Evolutionary conservation across 1,140 invertebrate genomes (phyloP), one percentile per base, ranked within the genome.

Genomic region (Sycophaga agraensis): DNA sequence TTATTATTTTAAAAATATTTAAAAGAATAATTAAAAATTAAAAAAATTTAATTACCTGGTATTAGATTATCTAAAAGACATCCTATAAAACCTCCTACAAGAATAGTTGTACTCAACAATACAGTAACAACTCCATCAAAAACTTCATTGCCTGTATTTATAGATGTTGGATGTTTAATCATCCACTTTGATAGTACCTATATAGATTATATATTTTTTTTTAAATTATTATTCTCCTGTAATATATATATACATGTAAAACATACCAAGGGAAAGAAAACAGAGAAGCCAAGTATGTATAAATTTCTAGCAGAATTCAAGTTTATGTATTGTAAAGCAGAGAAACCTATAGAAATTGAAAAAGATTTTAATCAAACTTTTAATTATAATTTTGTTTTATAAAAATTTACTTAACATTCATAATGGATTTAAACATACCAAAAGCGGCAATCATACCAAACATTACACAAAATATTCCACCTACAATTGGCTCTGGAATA

Each of bases 401-500:
- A 31, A 28, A 43, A 28, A 21, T 21, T 12, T 37, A 43, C 31
- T 43, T 53, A 34, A 9, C 34, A 28, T 37, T 26, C 26, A 26
- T 45, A 21, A 12, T 35, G 35, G 2, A 35, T 55, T 26, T 57
- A 49, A 17, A 54, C 74, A 76, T 73, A 83, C 90, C 90, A 69
- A 92, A 91, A 12, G 90, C 89, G 9, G 86, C 84, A 58, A 93
- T 91, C 88, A 93, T 91, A 26, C 91, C 91, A 73, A 94, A 93
- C 86, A 92, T 91, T 2, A 94, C 85, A 66, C 91, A 91, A 76
- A 94, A 92, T 51, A 92, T 85, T 3, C 93, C 93, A 0, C 92
- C 93, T 1, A 95, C 85, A n/a, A 95, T 88, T 0, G 92, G 91
- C 70, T 91, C 89, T 3, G 93, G 93, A 55, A 96, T 94, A 50